Evolutionary conservation across 2,113 vertebrate species (phyloP).

Genomic region (Atherinomorus stipes): DNA sequence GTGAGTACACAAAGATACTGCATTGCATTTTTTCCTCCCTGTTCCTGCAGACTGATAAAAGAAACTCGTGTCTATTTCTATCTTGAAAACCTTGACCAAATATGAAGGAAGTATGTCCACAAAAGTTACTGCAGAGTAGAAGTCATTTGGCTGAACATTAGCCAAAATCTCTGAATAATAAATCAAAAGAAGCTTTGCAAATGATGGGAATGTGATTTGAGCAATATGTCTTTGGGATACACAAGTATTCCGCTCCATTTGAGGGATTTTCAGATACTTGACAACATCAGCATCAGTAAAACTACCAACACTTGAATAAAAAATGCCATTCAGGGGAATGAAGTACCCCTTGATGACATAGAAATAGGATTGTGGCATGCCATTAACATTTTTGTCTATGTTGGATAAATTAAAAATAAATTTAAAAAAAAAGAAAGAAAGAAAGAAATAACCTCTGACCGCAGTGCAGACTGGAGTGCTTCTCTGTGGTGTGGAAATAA

Average conservation of each 20-base stretch:
- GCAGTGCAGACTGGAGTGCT: slow-evolving; percentile 23
- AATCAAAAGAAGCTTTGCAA: neutral
- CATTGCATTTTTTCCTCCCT: neutral
- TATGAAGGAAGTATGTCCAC: neutral
- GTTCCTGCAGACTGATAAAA: slow-evolving; percentile 10
- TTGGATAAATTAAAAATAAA: neutral
- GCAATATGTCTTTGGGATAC: slow-evolving; percentile 3
- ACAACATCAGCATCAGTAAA: neutral
- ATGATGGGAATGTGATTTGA: neutral
- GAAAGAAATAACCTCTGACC: slow-evolving; percentile 21
- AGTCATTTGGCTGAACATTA: neutral
- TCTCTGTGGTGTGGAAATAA: slow-evolving; percentile 29
- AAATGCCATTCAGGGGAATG: slow-evolving; percentile 3
- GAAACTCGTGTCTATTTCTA: slow-evolving; percentile 23
- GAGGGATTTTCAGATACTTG: slow-evolving; percentile 1
- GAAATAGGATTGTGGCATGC: neutral
- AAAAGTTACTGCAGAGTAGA: neutral
- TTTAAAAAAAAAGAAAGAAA: slow-evolving; percentile 2
- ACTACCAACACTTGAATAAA: slow-evolving; percentile 19
- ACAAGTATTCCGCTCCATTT: neutral
- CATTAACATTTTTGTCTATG: neutral
- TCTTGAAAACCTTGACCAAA: slow-evolving; percentile 40
- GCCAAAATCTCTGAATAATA: slow-evolving; percentile 18
- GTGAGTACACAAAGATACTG: slow-evolving; percentile 23
- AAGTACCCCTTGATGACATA: neutral